Base-by-base conservation (phyloP, 2,888 invertebrate genomes). In the Lymantria monacha region DNA sequence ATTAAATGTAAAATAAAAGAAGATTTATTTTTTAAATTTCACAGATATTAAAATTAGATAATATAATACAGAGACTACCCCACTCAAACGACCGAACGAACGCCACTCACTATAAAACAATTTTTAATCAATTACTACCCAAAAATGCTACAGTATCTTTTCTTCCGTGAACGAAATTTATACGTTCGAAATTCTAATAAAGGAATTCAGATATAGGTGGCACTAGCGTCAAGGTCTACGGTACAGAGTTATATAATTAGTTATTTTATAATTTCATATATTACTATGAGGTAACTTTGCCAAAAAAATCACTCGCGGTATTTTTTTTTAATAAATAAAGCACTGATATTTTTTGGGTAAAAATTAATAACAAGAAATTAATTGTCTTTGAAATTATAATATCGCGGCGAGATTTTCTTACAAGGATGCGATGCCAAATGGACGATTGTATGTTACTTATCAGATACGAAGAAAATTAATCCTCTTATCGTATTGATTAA, bases 401-500 rank as follows among this genome's bases (percentile, higher is more conserved):
- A 22, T 7, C 59, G 57, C 61, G 57, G 69, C 70, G 62, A 60
- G 55, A 63, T 63, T 61, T 70, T 69, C 79, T 78, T 75, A 74
- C 83, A 79, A 80, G 76, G 70, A 76, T 70, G 66, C 66, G 71
- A 61, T 55, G 68, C 74, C 64, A 81, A 88, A 79, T 87, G 87
- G 74, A 67, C 76, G 79, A 76, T 58, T 61, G 60, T 54, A 51
- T 50, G 48, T n/a, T 37, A 60, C 58, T 81, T 85, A 86, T 85
- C 85, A 63, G 79, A 78, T 80, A 79, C 70, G 66, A 63, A 66
- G 67, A 61, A 68, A 33, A 73, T 63, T 84, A 81, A 84, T 84
- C 76, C 70, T 59, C 66, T 77, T 87, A 86, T 87, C 84, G 72
- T 79, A 81, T 83, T 47, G 62, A 58, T 81, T 86, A 85, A 86